These are phyloP conservation scores for Drosophila repleta DNA, from an alignment of 1,140 invertebrate species.

Conservation along the genomic window DNA sequence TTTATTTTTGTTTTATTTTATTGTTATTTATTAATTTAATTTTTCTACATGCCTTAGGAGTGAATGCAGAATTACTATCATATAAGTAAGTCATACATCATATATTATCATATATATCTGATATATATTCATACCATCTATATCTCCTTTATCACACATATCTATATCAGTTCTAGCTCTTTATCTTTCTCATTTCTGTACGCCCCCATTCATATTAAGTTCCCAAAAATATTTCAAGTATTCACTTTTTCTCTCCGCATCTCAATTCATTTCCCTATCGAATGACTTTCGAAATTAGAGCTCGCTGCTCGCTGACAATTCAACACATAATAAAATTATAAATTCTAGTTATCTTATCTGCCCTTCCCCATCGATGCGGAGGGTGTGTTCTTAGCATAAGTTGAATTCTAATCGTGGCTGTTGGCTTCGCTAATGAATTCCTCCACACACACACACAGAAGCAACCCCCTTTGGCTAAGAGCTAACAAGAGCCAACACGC, in stretches of 20 bases:
- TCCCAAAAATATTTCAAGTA: too few species aligned
- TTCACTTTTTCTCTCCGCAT: neutral
- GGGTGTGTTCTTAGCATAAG: conserved; percentile 1
- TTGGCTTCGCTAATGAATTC: neutral
- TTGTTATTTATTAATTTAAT: too few species aligned
- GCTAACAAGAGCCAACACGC: neutral
- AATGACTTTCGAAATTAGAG: neutral
- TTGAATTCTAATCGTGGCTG: conserved; percentile 13
- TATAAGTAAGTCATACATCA: too few species aligned
- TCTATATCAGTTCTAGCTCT: too few species aligned
- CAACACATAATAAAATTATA: conserved; percentile 2
- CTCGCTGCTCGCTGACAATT: conserved; percentile 3
- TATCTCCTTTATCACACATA: too few species aligned
- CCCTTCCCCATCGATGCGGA: neutral
- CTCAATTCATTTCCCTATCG: neutral
- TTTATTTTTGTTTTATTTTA: too few species aligned
- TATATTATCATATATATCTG: too few species aligned
- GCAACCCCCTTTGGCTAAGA: neutral
- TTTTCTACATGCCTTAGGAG: too few species aligned
- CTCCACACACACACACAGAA: neutral
- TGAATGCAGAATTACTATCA: too few species aligned
- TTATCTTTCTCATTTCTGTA: too few species aligned
- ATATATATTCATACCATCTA: too few species aligned
- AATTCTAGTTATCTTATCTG: neutral
- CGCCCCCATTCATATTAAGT: too few species aligned